Evolutionary conservation across 2,888 invertebrate genomes (phyloP), one percentile per base, ranked within the genome.

Genomic region (Orthosia cruda): DNA sequence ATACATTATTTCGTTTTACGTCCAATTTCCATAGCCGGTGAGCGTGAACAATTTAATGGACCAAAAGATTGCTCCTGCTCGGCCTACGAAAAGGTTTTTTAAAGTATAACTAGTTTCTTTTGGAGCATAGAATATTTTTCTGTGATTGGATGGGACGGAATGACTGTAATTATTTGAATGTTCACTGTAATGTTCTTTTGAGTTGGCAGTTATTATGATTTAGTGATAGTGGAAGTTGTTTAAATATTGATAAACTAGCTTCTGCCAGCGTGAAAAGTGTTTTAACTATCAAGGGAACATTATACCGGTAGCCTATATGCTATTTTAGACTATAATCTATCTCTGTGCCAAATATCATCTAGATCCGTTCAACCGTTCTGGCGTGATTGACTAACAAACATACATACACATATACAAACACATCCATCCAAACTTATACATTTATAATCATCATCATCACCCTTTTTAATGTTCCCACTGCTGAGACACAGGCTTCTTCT

Each of bases 1-100:
- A 93, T 91, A 93, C 90, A 95, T 93, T 96, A 96, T 95, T 96
- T 95, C 94, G 94, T 93, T 95, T 94, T 93, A 94, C 95, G 95
- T 96, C 93, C 96, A 96, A 96, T 96, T 95, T 96, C 95, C 96
- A 96, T 96, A 96, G 93, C 93, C 96, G 95, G 93, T 90, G 93
- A 95, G 95, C 96, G 96, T 96, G 96, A 96, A 96, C 91, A 91
- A 93, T 93, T 95, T 96, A 96, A 96, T 96, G 96, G 95, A 92
- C 93, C 96, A 95, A 94, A 94, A 96, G 95, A 96, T 96, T 96
- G 95, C 94, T 90, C 90, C 91, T 90, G 93, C 89, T 92, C 92
- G 93, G 93, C 95, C 94, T 92, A 91, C 92, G 91, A 92, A 93
- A 93, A 92, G 92, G 92, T 93, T 94, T 94, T 93, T 94, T 93